Conservation (phyloP, 2,888 invertebrate genomes). For the Caenorhabditis plicata region DNA sequence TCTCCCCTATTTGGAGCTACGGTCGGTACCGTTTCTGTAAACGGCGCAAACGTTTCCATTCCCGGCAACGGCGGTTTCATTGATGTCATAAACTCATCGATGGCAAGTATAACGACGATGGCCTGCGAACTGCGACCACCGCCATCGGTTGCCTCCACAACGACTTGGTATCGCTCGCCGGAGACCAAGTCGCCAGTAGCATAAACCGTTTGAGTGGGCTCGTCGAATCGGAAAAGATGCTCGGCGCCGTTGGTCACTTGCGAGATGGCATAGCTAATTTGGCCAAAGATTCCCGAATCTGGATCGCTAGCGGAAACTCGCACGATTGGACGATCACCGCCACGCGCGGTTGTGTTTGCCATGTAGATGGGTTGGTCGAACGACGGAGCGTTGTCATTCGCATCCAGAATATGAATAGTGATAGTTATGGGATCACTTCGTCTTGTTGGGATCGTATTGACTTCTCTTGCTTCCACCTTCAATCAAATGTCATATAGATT, state of each 20-base stretch:
- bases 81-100: conserved; percentile 16
- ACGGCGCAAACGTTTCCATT: conserved; percentile 46
- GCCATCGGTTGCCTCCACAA: conserved; percentile 53
- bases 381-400: conserved; percentile 57
- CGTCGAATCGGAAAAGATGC: conserved; percentile 58
- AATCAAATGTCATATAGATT: not conserved
- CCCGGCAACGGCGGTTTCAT: conserved; percentile 33
- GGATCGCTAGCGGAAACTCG: conserved; percentile 50
- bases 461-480: conserved; percentile 64
- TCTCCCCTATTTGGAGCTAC: conserved; percentile 16
- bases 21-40: conserved; percentile 28
- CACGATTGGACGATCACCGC: conserved; percentile 39
- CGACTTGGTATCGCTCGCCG: conserved; percentile 58
- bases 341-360: conserved; percentile 56
- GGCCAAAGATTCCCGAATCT: conserved; percentile 55
- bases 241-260: conserved; percentile 57
- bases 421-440: conserved; percentile 59
- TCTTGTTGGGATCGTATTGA: conserved; percentile 61
- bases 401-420: conserved; percentile 63
- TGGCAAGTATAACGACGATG: conserved; percentile 44
- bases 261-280: conserved; percentile 51
- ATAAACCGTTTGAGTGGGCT: conserved; percentile 46
- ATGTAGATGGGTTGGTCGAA: conserved; percentile 58
- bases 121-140: conserved; percentile 46
- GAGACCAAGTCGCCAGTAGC: conserved; percentile 54